phyloP scores from a whole-genome alignment of 2,797 vertebrate genomes.

The Mormyrops boulengeri region DNA sequence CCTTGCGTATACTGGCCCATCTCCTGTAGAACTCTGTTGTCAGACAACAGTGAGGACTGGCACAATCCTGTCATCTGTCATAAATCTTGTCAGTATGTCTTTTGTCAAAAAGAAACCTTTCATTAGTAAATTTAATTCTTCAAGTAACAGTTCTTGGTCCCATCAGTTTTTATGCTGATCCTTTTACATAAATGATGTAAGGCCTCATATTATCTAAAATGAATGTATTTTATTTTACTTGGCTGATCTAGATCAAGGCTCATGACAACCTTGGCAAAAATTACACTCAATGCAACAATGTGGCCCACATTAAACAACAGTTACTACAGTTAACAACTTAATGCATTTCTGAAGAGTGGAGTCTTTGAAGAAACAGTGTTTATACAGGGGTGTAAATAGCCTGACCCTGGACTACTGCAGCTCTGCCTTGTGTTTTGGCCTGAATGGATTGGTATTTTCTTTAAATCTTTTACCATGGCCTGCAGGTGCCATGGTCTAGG shows the following conservation, averaged over 20 bases:
- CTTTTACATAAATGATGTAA: not conserved
- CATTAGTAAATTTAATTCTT: not conserved
- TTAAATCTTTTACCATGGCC: not conserved
- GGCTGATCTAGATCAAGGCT: not conserved
- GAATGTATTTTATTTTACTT: not conserved
- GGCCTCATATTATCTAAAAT: not conserved
- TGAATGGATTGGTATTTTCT: constrained; percentile 44
- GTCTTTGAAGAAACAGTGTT: not conserved
- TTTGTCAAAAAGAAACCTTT: not conserved
- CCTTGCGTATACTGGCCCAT: not conserved
- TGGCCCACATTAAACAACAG: not conserved
- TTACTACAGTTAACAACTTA: not conserved
- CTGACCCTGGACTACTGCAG: constrained; percentile 23
- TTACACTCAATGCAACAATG: not conserved
- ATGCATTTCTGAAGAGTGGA: not conserved
- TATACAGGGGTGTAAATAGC: not conserved
- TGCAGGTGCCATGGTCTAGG: constrained; percentile 28
- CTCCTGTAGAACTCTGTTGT: not conserved
- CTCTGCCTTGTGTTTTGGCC: constrained; percentile 45
- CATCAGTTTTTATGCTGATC: not conserved
- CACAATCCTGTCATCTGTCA: not conserved
- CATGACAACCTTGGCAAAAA: not conserved
- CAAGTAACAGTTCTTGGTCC: not conserved
- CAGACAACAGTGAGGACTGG: not conserved
- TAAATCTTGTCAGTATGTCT: not conserved